Evolutionary conservation across 2,113 vertebrate species (phyloP).

Genomic region (Forbesichthys agassizii): DNA sequence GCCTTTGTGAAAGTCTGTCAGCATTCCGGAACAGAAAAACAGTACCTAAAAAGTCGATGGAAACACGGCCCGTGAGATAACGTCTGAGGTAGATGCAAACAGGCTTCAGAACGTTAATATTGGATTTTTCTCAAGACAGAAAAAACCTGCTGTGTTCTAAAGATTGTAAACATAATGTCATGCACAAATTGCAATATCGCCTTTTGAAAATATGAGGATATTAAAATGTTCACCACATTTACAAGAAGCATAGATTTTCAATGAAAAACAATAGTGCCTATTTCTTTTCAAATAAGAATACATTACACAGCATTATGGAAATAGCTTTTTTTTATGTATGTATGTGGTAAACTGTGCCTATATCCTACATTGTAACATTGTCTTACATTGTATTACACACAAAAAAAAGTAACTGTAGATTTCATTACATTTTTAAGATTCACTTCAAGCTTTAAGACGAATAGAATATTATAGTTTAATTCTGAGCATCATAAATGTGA

Average conservation of each 20-base stretch:
- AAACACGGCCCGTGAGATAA: not conserved
- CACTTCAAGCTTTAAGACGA: not conserved
- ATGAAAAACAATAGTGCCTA: too few species aligned
- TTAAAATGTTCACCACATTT: too few species aligned
- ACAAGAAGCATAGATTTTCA: too few species aligned
- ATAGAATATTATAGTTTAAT: not conserved
- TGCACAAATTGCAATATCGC: too few species aligned
- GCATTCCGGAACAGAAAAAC: not conserved
- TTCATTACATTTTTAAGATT: not conserved
- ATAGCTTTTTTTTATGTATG: too few species aligned
- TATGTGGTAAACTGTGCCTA: not conserved
- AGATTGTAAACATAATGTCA: too few species aligned
- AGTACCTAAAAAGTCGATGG: not conserved
- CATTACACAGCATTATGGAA: too few species aligned
- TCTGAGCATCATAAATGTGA: not conserved
- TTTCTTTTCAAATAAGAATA: too few species aligned
- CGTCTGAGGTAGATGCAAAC: not conserved
- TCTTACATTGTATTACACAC: not conserved
- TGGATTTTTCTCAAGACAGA: not conserved
- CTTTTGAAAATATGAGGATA: too few species aligned
- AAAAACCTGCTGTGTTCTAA: not conserved
- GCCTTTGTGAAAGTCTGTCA: not conserved
- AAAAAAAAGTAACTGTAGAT: not conserved
- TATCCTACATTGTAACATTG: too few species aligned
- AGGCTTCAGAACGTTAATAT: not conserved